Evolutionary conservation across 2,888 invertebrate genomes (phyloP).

Genomic region (Aradus depressus): DNA sequence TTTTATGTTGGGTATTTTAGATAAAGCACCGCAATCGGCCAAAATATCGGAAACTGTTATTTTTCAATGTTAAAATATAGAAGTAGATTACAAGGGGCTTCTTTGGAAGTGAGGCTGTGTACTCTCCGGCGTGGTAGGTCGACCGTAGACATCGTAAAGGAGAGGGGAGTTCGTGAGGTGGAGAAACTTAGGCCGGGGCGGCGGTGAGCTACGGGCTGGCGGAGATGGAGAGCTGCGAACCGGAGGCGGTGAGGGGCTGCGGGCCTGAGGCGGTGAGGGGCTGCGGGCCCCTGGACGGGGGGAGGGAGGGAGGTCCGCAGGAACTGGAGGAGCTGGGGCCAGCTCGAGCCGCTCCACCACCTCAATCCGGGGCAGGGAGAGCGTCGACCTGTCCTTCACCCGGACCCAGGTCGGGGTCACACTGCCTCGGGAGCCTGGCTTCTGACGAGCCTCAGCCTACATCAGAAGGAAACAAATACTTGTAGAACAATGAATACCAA

Average conservation of each 20-base stretch:
- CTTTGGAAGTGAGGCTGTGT: conserved; percentile 1
- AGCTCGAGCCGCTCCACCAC: no score
- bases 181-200: background rate
- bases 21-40: background rate
- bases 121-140: conserved; percentile 9
- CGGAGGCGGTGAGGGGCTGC: background rate
- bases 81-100: no score
- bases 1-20: no score
- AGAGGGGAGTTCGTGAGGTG: background rate
- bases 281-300: background rate
- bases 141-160: conserved; percentile 6
- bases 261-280: background rate
- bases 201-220: no score
- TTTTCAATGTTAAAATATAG: background rate
- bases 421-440: no score
- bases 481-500: no score
- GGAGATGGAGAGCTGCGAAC: background rate
- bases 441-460: no score
- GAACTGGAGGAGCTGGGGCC: no score
- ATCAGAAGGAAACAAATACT: no score
- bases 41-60: background rate
- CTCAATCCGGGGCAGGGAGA: no score
- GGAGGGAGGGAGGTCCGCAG: background rate
- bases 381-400: no score
- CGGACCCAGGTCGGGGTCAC: no score